Percentiles rank a stretch among this genome's conserved stretches.
These are phyloP conservation scores for Smittia aterrima DNA, from an alignment of 2,888 invertebrate genomes.

Conservation along the genomic window DNA sequence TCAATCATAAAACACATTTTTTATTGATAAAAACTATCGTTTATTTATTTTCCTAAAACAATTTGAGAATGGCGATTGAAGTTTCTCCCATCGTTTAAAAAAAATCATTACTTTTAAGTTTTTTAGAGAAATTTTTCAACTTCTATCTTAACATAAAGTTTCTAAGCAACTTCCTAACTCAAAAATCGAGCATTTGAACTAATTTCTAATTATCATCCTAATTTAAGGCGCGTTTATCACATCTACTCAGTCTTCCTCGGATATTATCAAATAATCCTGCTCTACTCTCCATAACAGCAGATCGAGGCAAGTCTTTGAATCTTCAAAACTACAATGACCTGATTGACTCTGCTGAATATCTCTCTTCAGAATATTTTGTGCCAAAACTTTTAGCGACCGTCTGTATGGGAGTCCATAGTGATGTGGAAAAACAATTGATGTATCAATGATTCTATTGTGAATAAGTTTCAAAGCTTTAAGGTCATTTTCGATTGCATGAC, in stretches of 20 bases:
- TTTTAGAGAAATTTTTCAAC: no score
- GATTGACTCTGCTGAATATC: slow-evolving; percentile 74
- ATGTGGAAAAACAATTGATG: slow-evolving; percentile 85
- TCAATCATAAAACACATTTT: no score
- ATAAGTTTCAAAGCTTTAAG: slow-evolving; percentile 79
- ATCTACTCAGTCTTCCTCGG: background rate
- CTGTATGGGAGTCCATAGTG: slow-evolving; percentile 78
- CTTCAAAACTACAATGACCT: slow-evolving; percentile 92
- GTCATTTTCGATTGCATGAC: slow-evolving; percentile 95
- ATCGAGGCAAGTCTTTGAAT: slow-evolving; percentile 86
- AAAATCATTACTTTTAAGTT: no score
- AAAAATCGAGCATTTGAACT: slow-evolving; percentile 43
- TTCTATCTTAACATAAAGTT: no score
- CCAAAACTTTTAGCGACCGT: slow-evolving; percentile 76
- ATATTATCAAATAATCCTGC: slow-evolving; percentile 53
- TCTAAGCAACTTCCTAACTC: background rate
- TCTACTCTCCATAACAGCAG: slow-evolving; percentile 77
- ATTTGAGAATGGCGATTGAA: no score
- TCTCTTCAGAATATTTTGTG: slow-evolving; percentile 68
- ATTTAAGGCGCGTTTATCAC: background rate
- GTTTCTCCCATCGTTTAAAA: no score
- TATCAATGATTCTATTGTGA: slow-evolving; percentile 84
- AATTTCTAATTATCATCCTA: slow-evolving; percentile 45
- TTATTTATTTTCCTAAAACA: no score
- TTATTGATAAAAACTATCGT: no score